phyloP scores from a whole-genome alignment of 2,113 vertebrate species.

The Dinomys branickii region DNA sequence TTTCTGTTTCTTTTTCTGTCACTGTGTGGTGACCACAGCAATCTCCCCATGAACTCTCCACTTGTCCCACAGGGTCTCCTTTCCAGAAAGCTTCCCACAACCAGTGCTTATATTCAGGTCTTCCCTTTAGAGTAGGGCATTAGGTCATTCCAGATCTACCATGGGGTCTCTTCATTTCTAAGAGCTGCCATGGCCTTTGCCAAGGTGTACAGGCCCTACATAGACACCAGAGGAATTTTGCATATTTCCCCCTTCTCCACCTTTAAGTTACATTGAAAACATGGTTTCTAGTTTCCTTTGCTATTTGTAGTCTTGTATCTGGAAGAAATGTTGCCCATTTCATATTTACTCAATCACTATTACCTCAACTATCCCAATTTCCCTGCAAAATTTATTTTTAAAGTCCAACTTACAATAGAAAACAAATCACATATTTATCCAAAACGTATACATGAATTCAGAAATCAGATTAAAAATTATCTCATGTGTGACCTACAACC shows the following conservation, averaged over 20 bases:
- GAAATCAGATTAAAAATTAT: neutral
- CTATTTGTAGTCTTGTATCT: neutral
- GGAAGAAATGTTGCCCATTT: accelerated
- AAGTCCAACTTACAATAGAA: neutral
- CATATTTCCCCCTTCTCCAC: neutral
- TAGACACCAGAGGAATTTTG: neutral
- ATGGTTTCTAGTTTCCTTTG: neutral
- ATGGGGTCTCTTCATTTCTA: neutral
- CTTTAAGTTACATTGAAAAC: neutral
- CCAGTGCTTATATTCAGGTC: neutral
- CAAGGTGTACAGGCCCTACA: neutral
- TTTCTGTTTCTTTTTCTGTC: neutral
- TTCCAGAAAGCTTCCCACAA: neutral
- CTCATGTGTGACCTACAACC: neutral
- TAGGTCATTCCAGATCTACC: neutral
- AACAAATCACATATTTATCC: neutral
- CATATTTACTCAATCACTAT: neutral
- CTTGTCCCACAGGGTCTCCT: neutral
- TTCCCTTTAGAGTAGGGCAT: neutral
- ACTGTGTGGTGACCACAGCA: neutral
- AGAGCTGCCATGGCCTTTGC: neutral
- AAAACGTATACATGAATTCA: neutral
- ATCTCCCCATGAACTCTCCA: too few relatives aligned
- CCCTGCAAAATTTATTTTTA: neutral
- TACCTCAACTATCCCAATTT: neutral